Conservation (phyloP, 2,113 vertebrate genomes). For the Fregata magnificens region DNA sequence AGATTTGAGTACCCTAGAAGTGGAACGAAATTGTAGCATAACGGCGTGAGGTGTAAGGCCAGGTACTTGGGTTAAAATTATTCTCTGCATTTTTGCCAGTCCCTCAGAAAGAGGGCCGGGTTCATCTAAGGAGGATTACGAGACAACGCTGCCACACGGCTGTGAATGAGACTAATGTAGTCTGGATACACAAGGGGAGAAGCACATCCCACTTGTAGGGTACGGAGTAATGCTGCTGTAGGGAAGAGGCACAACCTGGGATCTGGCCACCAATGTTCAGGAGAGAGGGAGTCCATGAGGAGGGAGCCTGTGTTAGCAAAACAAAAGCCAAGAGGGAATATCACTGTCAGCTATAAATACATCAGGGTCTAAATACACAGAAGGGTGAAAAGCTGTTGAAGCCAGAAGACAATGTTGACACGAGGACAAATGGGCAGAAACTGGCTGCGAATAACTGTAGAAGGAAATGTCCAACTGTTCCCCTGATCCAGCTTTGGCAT, state of each 20-base stretch:
- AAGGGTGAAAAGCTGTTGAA: neutral
- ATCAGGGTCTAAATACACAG: neutral
- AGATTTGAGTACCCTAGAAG: neutral
- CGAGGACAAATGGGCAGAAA: neutral
- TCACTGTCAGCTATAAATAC: neutral
- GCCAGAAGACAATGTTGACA: slow-evolving; percentile 1
- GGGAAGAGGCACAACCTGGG: neutral
- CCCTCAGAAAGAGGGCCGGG: neutral
- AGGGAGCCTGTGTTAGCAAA: neutral
- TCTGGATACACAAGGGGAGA: neutral
- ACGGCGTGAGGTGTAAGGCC: neutral
- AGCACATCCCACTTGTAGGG: neutral
- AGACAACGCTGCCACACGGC: neutral
- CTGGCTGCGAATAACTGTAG: neutral
- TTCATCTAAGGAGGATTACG: neutral
- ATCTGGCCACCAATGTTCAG: neutral
- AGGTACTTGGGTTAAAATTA: neutral
- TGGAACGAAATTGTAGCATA: neutral
- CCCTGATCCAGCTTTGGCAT: neutral
- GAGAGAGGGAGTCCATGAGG: neutral
- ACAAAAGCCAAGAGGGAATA: neutral
- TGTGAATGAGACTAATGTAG: neutral
- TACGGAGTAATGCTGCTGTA: neutral
- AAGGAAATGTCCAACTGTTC: neutral
- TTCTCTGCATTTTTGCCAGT: neutral